Evolutionary conservation across 2,797 vertebrate genomes (phyloP).

Genomic region (Pseudochaenichthys georgianus): DNA sequence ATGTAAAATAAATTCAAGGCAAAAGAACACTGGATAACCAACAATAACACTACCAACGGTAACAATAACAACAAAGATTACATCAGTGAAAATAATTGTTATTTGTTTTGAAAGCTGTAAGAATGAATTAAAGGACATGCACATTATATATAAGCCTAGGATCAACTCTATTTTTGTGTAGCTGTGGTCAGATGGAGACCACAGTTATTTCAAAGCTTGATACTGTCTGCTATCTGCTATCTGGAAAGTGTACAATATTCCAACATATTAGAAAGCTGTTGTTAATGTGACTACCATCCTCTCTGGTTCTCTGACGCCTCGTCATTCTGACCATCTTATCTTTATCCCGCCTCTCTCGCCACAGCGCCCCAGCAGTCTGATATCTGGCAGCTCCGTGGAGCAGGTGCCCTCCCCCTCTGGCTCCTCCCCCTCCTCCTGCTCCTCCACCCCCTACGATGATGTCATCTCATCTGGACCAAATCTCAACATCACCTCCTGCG

Average conservation of each 20-base stretch:
- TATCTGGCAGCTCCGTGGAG: constrained; percentile 87
- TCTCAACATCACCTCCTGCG: constrained; percentile 76
- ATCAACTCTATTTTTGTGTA: not conserved
- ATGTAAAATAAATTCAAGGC: too few species aligned
- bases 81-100: not conserved
- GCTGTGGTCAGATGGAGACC: not conserved
- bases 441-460: constrained; percentile 75
- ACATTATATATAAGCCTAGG: too few species aligned
- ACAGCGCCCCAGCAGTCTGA: constrained; percentile 85
- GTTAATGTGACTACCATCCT: too few species aligned
- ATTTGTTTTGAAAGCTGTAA: not conserved
- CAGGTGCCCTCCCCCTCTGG: constrained; percentile 82
- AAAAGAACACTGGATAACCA: too few species aligned
- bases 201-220: not conserved
- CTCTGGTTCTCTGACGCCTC: constrained; percentile 15
- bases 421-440: constrained; percentile 72
- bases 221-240: not conserved
- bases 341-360: constrained; percentile 13
- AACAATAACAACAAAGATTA: too few species aligned
- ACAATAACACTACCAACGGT: too few species aligned
- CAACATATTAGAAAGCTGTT: not conserved
- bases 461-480: constrained; percentile 67
- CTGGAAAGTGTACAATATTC: not conserved
- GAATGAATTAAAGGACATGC: too few species aligned
- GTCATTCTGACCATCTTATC: constrained; percentile 16